Base-by-base conservation (phyloP, 2,888 invertebrate species). In the Hypolimnas misippus region DNA sequence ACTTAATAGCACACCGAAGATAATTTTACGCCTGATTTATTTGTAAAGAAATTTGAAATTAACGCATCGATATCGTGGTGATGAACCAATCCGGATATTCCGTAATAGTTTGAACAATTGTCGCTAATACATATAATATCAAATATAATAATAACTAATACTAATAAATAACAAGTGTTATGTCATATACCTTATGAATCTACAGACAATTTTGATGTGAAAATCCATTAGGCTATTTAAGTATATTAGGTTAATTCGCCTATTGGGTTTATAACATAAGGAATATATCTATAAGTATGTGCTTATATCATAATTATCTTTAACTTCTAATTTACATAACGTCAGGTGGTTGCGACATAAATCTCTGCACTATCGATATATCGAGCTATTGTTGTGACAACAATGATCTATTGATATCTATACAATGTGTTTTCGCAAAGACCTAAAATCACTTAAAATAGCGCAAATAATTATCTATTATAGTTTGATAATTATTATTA, bases 1-100 rank as follows among this genome's bases (percentile, higher is more conserved):
- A 16, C 5, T 49, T 40, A 44, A 49, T 42, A 42, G 33, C 58
- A 29, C 52, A 35, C 59, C 29, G 29, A 17, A 25, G 8, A 29
- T 44, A 44, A 58, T 52, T 58, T 54, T 46, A 60, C 29, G 59
- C 38, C 19, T 38, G 53, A 46, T 25, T 17, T 25, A 44, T 60
- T 38, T 10, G 46, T 42, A 35, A 46, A 53, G 35, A 25, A 31
- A 46, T 16, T 53, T 35, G 46, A 58, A 46, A 53, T 44, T 35
- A 53, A 46, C 8, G 53, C 29, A 46, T 12, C 42, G 29, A 55
- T 16, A 44, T 17, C 38, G 38, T 31, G 12, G 19, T 38, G 16
- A 35, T 60, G 59, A 35, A 38, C 17, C 35, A 54, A 60, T 46
- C 25, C 8, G 17, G 19, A 29, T 14, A 14, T 52, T 16, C 25